A percentile compares a stretch with the other conserved stretches of the same genome.
These are phyloP conservation scores for Hydriomena furcata DNA, from an alignment of 2,888 invertebrate species.

Conservation along the genomic window DNA sequence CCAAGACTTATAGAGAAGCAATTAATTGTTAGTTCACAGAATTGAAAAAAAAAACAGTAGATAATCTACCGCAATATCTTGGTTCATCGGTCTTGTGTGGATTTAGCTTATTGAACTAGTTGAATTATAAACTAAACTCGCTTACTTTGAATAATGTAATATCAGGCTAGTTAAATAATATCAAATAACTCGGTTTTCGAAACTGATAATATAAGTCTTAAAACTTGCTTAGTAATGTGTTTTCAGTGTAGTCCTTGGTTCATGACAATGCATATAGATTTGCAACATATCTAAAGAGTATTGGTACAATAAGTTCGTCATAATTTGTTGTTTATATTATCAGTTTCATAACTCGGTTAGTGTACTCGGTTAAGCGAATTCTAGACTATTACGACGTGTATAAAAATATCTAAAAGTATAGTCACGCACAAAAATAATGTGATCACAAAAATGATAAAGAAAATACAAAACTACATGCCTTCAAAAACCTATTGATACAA, in stretches of 20 bases:
- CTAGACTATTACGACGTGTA: slow-evolving; percentile 3
- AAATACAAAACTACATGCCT: slow-evolving; percentile 55
- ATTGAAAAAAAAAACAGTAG: too few relatives aligned
- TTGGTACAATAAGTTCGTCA: too few relatives aligned
- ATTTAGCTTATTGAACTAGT: background rate
- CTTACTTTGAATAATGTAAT: too few relatives aligned
- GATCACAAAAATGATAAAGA: slow-evolving; percentile 46
- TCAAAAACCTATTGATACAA: slow-evolving; percentile 40
- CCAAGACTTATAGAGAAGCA: too few relatives aligned
- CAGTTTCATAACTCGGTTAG: slow-evolving; percentile 8
- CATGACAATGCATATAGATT: too few relatives aligned
- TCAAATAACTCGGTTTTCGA: background rate
- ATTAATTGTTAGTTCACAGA: too few relatives aligned
- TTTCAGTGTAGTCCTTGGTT: too few relatives aligned
- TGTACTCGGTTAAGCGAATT: background rate
- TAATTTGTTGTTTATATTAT: too few relatives aligned
- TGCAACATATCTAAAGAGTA: too few relatives aligned
- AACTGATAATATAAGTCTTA: background rate
- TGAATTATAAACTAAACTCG: background rate
- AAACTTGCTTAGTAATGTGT: too few relatives aligned
- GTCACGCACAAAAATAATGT: slow-evolving; percentile 72
- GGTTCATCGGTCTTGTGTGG: background rate
- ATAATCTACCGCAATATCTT: too few relatives aligned
- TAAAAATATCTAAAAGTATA: slow-evolving; percentile 37
- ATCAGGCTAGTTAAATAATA: too few relatives aligned